Evolutionary conservation across 2,113 vertebrate genomes (phyloP), one percentile per base, ranked within the genome.

Genomic region (Chionodraco myersi): DNA sequence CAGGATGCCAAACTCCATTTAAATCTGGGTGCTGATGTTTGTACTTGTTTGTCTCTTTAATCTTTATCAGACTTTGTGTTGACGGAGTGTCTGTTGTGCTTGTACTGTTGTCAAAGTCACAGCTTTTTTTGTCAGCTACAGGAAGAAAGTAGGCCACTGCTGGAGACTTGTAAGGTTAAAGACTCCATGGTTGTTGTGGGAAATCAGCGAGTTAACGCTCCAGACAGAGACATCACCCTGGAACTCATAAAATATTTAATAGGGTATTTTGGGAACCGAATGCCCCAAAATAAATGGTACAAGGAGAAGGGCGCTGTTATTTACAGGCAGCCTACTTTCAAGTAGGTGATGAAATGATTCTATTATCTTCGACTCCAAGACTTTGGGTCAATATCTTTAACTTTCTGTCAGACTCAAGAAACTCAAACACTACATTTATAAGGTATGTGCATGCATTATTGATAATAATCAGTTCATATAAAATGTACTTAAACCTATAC

Each of bases 191-290:
- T 86, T 92, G 86, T 88, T 80, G 71, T 3, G 45, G 36, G 36
- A 88, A 92, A 89, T 88, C 89, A 90, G 79, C 61, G 68, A 86
- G 79, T 84, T 77, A 82, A 92, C 86, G 76, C 84, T 86, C 80
- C 82, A 93, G 90, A 93, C 79, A 90, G 76, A 86, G 86, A 92
- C 79, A 83, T 79, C 81, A 83, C 84, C 60, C 73, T 87, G 84
- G 73, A 86, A 86, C 88, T 93, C 92, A 93, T 93, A 82, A 94
- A 94, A 93, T 69, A 93, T 95, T 92, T 91, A 94, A 79, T 72
- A 72, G 84, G 72, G 90, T 93, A 95, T 94, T 95, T 93, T 90
- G 80, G 90, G 92, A 91, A 76, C 86, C 77, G 84, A 78, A 60
- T 88, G 86, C 86, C 78, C 80, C 52, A 8, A 83, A 87, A 92